These are phyloP conservation scores for Ataeniobius toweri DNA, from an alignment of 2,797 vertebrate genomes.

Conservation along the genomic window DNA sequence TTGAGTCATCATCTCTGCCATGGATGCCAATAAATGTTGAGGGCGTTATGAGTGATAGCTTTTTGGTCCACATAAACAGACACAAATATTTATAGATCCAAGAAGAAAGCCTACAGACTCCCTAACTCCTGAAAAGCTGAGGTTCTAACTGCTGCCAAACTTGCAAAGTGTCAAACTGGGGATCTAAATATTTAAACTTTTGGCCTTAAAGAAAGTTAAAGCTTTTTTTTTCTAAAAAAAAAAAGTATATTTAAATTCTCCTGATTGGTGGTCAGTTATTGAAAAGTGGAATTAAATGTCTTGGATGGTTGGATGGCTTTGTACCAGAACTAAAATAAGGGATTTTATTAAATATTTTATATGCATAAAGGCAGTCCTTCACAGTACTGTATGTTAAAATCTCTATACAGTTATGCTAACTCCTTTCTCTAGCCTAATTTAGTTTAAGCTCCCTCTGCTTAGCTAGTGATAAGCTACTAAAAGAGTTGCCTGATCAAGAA, in stretches of 20 bases:
- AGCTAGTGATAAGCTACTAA: conserved; percentile 66
- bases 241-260: background rate
- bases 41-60: too few relatives aligned
- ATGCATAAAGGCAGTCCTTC: background rate
- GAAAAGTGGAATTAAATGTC: background rate
- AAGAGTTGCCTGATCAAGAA: conserved; percentile 59
- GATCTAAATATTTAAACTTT: background rate
- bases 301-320: background rate
- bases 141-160: background rate
- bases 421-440: conserved; percentile 12
- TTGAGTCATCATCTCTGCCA: too few relatives aligned
- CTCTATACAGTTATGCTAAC: background rate
- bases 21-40: too few relatives aligned
- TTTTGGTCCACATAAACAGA: background rate
- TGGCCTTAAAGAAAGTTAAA: background rate
- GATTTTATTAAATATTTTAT: background rate
- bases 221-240: too few relatives aligned
- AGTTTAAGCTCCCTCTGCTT: conserved; percentile 63
- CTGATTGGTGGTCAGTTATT: background rate
- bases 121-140: background rate
- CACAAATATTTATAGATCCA: background rate
- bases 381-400: conserved; percentile 6
- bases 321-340: background rate
- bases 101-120: background rate
- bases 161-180: background rate